These are phyloP conservation scores for Pandemis heparana DNA, from an alignment of 2,888 invertebrate species.

Conservation along the genomic window DNA sequence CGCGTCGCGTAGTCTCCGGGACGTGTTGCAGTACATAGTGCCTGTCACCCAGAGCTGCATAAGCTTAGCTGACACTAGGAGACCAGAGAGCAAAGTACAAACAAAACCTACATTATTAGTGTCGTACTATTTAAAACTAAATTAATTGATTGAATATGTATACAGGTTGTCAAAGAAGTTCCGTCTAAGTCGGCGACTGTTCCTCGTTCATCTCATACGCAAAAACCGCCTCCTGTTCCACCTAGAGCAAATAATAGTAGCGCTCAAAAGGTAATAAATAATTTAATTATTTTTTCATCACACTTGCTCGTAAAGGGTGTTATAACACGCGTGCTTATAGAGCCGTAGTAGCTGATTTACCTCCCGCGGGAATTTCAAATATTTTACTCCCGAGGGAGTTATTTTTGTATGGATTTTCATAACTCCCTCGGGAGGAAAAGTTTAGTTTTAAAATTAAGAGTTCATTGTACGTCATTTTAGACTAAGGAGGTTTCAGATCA, in stretches of 20 bases:
- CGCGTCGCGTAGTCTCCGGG: slow-evolving; percentile 79
- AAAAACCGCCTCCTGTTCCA: slow-evolving; percentile 76
- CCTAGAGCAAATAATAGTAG: slow-evolving; percentile 68
- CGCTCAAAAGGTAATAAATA: slow-evolving; percentile 58
- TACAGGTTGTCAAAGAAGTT: slow-evolving; percentile 63
- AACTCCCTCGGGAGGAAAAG: too few relatives aligned
- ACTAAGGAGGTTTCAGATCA: too few relatives aligned
- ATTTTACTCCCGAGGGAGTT: too few relatives aligned
- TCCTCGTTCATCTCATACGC: slow-evolving; percentile 68
- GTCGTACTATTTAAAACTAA: background rate
- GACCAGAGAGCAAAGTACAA: slow-evolving; percentile 66
- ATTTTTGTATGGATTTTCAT: too few relatives aligned
- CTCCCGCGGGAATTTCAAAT: too few relatives aligned
- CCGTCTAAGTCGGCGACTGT: slow-evolving; percentile 74
- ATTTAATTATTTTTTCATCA: slow-evolving; percentile 21
- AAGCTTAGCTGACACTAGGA: slow-evolving; percentile 54
- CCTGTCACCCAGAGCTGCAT: slow-evolving; percentile 69
- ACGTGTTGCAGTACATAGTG: slow-evolving; percentile 74
- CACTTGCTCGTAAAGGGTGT: too few relatives aligned
- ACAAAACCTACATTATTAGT: background rate
- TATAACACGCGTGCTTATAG: too few relatives aligned
- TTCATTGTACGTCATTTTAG: too few relatives aligned
- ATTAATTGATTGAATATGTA: background rate
- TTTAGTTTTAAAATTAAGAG: too few relatives aligned
- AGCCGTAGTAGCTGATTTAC: too few relatives aligned